Evolutionary conservation across 2,113 vertebrate genomes (phyloP), one percentile per base, ranked within the genome.

Genomic region (Ptychochromis oligacanthus): DNA sequence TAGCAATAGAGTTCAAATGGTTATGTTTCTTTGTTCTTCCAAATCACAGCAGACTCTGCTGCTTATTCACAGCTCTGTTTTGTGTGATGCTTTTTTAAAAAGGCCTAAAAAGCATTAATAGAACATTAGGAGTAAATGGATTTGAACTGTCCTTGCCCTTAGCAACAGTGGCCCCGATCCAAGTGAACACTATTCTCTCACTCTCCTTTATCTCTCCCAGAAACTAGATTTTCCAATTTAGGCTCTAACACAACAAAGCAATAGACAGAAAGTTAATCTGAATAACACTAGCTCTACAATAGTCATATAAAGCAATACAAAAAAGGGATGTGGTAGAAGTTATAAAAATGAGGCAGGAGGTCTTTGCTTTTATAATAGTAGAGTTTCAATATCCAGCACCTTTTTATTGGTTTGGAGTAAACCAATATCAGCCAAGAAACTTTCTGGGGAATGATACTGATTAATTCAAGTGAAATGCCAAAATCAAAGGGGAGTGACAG

Each of bases 51-150:
- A 17, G 14, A 70, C 26, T 10, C 22, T 52, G n/a, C 14, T 82
- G 22, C 28, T 52, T 77, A 56, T 75, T 55, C 55, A 70, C 46
- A 58, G 61, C 24, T 79, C 77, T 72, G 52, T 87, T 84, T 77
- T 79, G 60, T 82, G 54, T 86, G 49, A 87, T 79, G 77, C 43
- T 43, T 80, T 80, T 90, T 86, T 85, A 77, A 85, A 93, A 88
- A 76, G 60, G 61, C 55, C 81, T 67, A 88, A 89, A 91, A 83
- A 80, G 75, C 88, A 93, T 93, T 94, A 93, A 94, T 79, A 86
- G 84, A 87, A 89, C 89, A 95, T 94, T 93, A 93, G 75, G 72
- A 90, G 79, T 87, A 94, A 95, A 95, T 94, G 87, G 87, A 91
- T 92, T 84, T 94, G 93, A 95, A 93, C 89, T 89, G 85, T 88